These are phyloP conservation scores for Rhagoletis pomonella DNA, from an alignment of 1,140 invertebrate genomes.

Conservation along the genomic window DNA sequence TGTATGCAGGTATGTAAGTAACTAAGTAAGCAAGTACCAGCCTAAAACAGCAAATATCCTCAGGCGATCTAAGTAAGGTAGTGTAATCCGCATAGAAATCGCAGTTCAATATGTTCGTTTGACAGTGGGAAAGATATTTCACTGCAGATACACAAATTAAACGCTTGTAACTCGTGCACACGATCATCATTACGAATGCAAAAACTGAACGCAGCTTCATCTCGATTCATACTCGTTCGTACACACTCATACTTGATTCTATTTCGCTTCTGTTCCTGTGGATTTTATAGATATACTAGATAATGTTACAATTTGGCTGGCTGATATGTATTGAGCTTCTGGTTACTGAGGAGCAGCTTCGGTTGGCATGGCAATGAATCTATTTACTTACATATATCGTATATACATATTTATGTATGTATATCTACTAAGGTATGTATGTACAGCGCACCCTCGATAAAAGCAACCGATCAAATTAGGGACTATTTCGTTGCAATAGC, in stretches of 20 bases:
- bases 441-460: too few relatives aligned
- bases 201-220: constrained; percentile 31
- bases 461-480: too few relatives aligned
- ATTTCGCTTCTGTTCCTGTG: constrained; percentile 42
- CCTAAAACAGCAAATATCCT: background rate
- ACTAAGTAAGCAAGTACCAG: background rate
- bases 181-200: constrained; percentile 51
- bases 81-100: constrained; percentile 13
- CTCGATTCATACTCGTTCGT: background rate
- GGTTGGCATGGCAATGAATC: background rate
- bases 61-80: background rate
- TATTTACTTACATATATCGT: background rate
- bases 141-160: constrained; percentile 46
- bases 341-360: constrained; percentile 23
- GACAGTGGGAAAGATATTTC: constrained; percentile 52
- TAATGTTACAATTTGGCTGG: constrained; percentile 30
- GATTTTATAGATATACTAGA: constrained; percentile 22
- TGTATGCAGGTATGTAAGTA: background rate
- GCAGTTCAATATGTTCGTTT: constrained; percentile 49
- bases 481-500: too few relatives aligned
- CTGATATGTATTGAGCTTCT: background rate
- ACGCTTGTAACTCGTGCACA: constrained; percentile 50
- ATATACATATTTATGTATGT: background rate
- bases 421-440: too few relatives aligned
- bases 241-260: constrained; percentile 15